Base-by-base conservation (phyloP, 2,797 vertebrate genomes). In the Cryptoprocta ferox region DNA sequence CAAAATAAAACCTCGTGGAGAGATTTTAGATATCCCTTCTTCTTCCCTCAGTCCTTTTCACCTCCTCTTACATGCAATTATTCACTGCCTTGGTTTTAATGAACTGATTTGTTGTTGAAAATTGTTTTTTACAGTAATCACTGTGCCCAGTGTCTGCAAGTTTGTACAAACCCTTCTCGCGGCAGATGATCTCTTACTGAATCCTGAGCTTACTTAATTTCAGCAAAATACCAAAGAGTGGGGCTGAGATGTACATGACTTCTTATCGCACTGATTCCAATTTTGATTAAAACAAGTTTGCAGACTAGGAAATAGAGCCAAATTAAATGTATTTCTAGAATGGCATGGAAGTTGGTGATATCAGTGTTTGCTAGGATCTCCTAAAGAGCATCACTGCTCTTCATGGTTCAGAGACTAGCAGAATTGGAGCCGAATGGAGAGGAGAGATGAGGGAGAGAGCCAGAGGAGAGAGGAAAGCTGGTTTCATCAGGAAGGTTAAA, bases 221-320 rank as follows among this genome's bases (percentile, higher is more conserved):
- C 97, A 95, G 92, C 92, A 9, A 0, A 79, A 82, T 87, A 85
- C 37, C 95, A 94, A 95, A 97, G 61, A 82, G 80, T 15, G 89
- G 50, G 2, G 1, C 82, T 59, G 92, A 56, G 10, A 90, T 50
- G 26, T 50, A 78, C 85, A 86, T 42, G 80, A 26, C 92, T 95
- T 96, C 97, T 97, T 95, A 95, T 87, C 88, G 1, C 86, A 53
- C 68, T 91, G 50, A 89, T 76, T 96, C 76, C 70, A 39, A 21
- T 98, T 97, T 94, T 97, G 97, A 98, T 96, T 91, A 94, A 94
- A 91, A 94, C 85, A 80, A 91, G 91, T 91, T 92, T 91, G 63
- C 89, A 92, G 97, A 95, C 89, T 95, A 82, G 84, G 94, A 95
- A 96, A 92, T 50, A 82, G 91, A 97, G 94, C 93, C 93, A 82